These are phyloP conservation scores for Cyprinella venusta DNA, from an alignment of 2,797 vertebrate species.

Conservation along the genomic window DNA sequence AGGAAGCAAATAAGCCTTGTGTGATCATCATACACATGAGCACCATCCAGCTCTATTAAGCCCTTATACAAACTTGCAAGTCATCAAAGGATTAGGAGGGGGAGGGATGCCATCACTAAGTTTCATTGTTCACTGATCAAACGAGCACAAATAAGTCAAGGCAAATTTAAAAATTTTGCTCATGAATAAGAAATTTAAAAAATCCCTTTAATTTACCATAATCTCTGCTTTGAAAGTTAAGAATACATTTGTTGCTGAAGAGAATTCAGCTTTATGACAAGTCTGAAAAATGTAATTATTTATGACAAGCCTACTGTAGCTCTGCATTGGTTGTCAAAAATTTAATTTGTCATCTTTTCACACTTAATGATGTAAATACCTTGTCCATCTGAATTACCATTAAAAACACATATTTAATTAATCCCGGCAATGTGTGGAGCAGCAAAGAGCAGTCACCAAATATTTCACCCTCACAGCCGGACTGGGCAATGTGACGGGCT, in stretches of 20 bases:
- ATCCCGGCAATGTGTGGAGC: slow-evolving; percentile 82
- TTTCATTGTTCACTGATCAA: slow-evolving; percentile 29
- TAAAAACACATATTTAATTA: slow-evolving; percentile 79
- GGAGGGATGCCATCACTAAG: not conserved
- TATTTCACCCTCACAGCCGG: slow-evolving; percentile 91
- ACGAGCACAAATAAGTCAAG: slow-evolving; percentile 6
- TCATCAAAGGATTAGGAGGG: not conserved
- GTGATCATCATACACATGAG: slow-evolving; percentile 6
- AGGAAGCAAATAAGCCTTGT: slow-evolving; percentile 22
- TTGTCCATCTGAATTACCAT: slow-evolving; percentile 81
- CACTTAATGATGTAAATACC: slow-evolving; percentile 76
- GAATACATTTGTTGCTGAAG: slow-evolving; percentile 46
- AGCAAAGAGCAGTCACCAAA: slow-evolving; percentile 85
- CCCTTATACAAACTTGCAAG: slow-evolving; percentile 34
- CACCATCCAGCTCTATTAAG: slow-evolving; percentile 13
- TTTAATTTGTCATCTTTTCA: slow-evolving; percentile 69
- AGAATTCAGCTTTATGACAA: slow-evolving; percentile 65
- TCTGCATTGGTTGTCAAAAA: slow-evolving; percentile 71
- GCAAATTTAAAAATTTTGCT: not conserved
- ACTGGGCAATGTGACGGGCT: slow-evolving; percentile 85
- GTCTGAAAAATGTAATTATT: slow-evolving; percentile 25
- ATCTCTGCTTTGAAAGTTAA: slow-evolving; percentile 9
- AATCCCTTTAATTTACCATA: not conserved
- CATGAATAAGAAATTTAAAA: not conserved
- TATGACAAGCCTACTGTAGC: slow-evolving; percentile 7